Conservation (phyloP, 2,888 invertebrate genomes). For the Lithodes maja region DNA sequence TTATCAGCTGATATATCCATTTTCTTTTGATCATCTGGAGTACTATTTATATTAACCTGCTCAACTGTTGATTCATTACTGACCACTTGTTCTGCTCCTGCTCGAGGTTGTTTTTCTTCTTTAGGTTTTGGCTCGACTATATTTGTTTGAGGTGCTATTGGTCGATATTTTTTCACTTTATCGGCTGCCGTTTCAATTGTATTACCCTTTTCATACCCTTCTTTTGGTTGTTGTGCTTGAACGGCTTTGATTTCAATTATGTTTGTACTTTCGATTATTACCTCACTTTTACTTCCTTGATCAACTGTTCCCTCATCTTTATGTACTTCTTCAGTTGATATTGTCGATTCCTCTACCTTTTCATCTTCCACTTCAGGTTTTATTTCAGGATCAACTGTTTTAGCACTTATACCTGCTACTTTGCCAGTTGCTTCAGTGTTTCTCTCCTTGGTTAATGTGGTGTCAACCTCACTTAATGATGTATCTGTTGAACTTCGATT, state of each 20-base stretch:
- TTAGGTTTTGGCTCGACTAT: not conserved
- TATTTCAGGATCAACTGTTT: not conserved
- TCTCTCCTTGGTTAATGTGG: not conserved
- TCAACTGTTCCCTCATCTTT: not conserved
- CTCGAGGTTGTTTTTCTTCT: not conserved
- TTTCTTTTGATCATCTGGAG: no score
- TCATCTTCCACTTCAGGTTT: not conserved
- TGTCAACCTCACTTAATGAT: not conserved
- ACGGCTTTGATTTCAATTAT: not conserved
- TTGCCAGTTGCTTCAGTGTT: not conserved
- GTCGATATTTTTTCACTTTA: not conserved
- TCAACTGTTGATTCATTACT: no score
- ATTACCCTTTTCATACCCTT: not conserved
- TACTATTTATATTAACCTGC: no score
- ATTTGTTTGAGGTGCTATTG: not conserved
- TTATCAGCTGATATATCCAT: not conserved
- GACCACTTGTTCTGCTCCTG: no score
- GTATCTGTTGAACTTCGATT: not conserved
- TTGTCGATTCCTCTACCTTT: not conserved
- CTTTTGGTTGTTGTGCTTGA: not conserved
- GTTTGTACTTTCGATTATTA: not conserved
- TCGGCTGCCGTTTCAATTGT: not conserved
- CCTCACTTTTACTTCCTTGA: not conserved
- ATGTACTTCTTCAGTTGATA: not conserved
- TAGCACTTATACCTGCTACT: not conserved